These are phyloP conservation scores for Stomorhina lunata DNA, from an alignment of 2,888 invertebrate species.

Conservation along the genomic window DNA sequence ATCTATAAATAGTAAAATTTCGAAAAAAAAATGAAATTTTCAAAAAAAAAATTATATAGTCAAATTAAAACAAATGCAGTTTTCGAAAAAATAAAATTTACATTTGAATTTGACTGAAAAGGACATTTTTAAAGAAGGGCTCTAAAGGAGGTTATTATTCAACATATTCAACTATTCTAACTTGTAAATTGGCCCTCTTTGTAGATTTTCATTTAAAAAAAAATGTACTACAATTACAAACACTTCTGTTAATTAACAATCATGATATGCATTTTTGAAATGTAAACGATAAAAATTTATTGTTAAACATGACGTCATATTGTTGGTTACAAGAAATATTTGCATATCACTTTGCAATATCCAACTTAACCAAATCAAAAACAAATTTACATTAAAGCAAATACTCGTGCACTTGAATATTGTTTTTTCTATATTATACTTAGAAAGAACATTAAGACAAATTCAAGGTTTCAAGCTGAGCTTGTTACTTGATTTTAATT, in stretches of 20 bases:
- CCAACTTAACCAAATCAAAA: neutral
- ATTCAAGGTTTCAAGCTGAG: slow-evolving; percentile 51
- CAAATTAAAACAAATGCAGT: no score
- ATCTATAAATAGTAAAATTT: no score
- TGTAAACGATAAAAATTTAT: neutral
- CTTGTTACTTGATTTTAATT: slow-evolving; percentile 24
- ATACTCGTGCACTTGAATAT: neutral
- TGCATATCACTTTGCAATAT: neutral
- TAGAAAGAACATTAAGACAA: slow-evolving; percentile 41
- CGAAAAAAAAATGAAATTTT: no score
- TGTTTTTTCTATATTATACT: neutral
- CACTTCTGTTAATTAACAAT: neutral
- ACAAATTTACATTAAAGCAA: slow-evolving; percentile 3
- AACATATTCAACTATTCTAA: no score
- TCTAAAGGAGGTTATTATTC: no score
- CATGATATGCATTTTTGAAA: neutral
- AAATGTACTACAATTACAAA: neutral
- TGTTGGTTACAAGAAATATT: slow-evolving; percentile 11
- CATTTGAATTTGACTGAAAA: no score
- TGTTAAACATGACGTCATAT: slow-evolving; percentile 50
- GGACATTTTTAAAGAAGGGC: no score
- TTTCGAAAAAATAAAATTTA: no score
- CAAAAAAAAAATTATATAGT: no score
- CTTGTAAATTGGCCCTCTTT: no score
- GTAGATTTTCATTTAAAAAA: neutral